These are phyloP conservation scores for Threskiornis aethiopicus DNA, from an alignment of 2,797 vertebrate genomes.

Conservation along the genomic window DNA sequence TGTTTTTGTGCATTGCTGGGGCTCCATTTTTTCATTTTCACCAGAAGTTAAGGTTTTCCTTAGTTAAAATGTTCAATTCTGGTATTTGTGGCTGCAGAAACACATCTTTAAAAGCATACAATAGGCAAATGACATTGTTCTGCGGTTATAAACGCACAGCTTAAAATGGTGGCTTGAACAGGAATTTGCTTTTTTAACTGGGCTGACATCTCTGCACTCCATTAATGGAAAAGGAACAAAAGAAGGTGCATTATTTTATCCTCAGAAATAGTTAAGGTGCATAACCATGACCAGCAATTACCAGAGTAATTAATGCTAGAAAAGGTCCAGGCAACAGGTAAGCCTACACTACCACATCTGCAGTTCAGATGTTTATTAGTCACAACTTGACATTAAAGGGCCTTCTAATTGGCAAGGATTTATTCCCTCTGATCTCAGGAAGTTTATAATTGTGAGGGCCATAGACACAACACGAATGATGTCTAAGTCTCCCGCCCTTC, in stretches of 20 bases:
- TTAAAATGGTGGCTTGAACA: not conserved
- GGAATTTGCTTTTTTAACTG: not conserved
- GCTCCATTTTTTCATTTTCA: not conserved
- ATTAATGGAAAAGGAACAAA: not conserved
- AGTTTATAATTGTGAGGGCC: not conserved
- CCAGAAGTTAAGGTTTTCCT: not conserved
- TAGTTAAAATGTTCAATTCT: not conserved
- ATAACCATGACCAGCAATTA: not conserved
- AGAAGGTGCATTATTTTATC: not conserved
- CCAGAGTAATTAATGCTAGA: not conserved
- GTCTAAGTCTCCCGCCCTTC: not conserved
- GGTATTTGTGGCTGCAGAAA: not conserved
- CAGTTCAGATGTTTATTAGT: conserved; percentile 53
- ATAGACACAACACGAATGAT: not conserved
- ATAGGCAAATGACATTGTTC: not conserved
- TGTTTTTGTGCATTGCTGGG: not conserved
- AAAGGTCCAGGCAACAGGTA: conserved; percentile 12
- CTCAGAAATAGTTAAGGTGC: not conserved
- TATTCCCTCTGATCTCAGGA: conserved; percentile 21
- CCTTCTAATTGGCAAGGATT: conserved; percentile 19
- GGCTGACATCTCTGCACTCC: not conserved
- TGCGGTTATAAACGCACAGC: not conserved
- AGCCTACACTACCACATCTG: conserved; percentile 28
- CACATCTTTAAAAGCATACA: not conserved
- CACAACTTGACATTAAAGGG: conserved; percentile 37